Percentiles rank a stretch among this genome's conserved stretches.
Evolutionary conservation across 2,113 vertebrate species (phyloP).

Genomic region (Coryphaenoides rupestris): DNA sequence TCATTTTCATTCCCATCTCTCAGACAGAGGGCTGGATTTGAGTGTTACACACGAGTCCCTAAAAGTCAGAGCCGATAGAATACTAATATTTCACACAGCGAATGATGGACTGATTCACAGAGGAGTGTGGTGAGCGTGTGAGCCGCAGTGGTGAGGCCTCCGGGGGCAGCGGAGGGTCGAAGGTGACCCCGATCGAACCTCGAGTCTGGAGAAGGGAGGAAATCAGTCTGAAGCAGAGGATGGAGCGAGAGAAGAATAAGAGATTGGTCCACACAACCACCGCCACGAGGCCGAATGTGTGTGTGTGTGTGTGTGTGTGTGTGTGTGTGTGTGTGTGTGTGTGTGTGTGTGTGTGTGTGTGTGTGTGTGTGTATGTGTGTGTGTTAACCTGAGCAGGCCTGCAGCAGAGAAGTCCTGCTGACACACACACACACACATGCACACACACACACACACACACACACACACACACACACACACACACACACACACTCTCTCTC

Average conservation of each 20-base stretch:
- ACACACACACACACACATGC: neutral
- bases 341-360: conserved; percentile 12
- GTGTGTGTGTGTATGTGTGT: neutral
- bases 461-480: conserved; percentile 6
- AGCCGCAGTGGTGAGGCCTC: conserved; percentile 42
- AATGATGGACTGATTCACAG: conserved; percentile 26
- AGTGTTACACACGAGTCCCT: too few species aligned
- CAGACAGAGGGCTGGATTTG: too few species aligned
- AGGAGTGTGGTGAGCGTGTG: conserved; percentile 33
- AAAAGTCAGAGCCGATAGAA: too few species aligned
- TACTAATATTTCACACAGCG: too few species aligned
- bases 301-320: neutral
- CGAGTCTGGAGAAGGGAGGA: conserved; percentile 30
- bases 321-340: neutral
- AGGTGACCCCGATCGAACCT: conserved; percentile 32
- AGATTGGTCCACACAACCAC: too few species aligned
- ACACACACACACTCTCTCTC: neutral
- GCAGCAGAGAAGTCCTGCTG: conserved; percentile 18
- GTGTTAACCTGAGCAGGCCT: conserved; percentile 42
- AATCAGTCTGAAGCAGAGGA: conserved; percentile 40
- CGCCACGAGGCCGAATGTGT: neutral
- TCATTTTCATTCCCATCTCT: too few species aligned
- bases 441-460: conserved; percentile 1
- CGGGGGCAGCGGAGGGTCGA: conserved; percentile 47
- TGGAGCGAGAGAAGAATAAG: too few species aligned